Base-by-base conservation (phyloP, 2,797 vertebrate genomes). In the Lagorchestes hirsutus region DNA sequence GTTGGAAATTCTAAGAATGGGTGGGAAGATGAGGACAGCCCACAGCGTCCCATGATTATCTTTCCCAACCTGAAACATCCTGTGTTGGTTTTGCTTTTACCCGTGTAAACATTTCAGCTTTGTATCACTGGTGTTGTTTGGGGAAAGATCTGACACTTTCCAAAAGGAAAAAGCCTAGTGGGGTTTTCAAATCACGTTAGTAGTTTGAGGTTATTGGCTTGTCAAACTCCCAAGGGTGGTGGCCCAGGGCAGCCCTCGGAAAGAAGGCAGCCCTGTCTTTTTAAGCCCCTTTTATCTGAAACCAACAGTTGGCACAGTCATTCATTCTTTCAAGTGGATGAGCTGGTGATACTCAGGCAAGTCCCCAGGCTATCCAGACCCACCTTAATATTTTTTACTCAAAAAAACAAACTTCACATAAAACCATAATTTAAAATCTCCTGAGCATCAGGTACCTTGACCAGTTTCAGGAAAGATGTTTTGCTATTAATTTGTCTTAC, bases 141-240 rank as follows among this genome's bases (percentile, higher is more conserved):
- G 74, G 55, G n/a, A 56, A 54, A 95, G 50, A 94, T 95, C 54
- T 93, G 56, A 87, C 92, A 52, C 62, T 95, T 95, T 57, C 29
- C 16, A 92, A 94, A 95, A 96, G 90, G 82, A 95, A 93, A 67
- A 95, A 52, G 29, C 22, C 22, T 27, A 27, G 22, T 87, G 40
- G 74, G 24, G 5, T 93, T 94, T 96, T 93, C 3, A 82, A 11
- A 87, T 93, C 74, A 58, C 28, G 2, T 93, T 56, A 93, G 90
- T 90, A n/a, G 56, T 11, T 96, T 93, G 8, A 40, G 24, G 90
- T 58, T 93, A 93, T 62, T 31, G 34, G 57, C 91, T 52, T 95
- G 90, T 91, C 96, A 67, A 59, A 16, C 58, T 97, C 93, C 82
- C 54, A 92, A 90, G 91, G 2, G 27, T 93, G 74, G 29, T 82